Base-by-base conservation (phyloP, 2,888 invertebrate genomes). In the Reticulitermes lucifugus region DNA sequence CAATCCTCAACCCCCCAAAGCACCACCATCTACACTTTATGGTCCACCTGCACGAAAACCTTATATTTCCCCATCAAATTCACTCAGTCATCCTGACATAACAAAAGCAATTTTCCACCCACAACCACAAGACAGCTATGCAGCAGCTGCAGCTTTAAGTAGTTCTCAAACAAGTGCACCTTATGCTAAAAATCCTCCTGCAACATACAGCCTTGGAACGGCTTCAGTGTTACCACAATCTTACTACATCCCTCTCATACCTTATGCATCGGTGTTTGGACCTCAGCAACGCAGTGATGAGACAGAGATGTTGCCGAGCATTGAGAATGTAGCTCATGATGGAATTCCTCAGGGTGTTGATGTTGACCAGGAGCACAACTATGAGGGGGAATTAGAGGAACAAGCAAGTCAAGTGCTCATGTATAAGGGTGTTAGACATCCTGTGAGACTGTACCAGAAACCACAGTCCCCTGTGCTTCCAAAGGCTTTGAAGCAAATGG, bases 381-480 rank as follows among this genome's bases (percentile, higher is more conserved):
- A 22, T 12, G 22, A 43, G 21, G 35, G n/a, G 12, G 81, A 43
- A 9, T 12, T n/a, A 6, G 65, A 65, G 2, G 70, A 41, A 65
- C 22, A 86, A 85, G 89, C 89, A 85, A 89, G 89, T n/a, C 90
- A 90, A 59, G 90, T 90, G 80, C 90, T 90, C 80, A 90, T 90
- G 86, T 90, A 90, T 87, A 90, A 90, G 85, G 90, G 90, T 41
- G 88, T 90, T 71, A 87, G 89, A 77, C 90, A 90, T 43, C 90
- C 90, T 46, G 89, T 90, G 7, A 89, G 90, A 84, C 90, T 90
- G 7, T 90, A 89, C 87, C 88, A 90, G 84, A 88, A 89, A 65
- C 89, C 89, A n/a, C 60, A 85, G 46, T 51, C 55, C 9, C 22
- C 79, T 46, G 12, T 43, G 12, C 70, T 80, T 21, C 55, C 80